A percentile compares a stretch with the other conserved stretches of the same genome.
Evolutionary conservation across 1,140 invertebrate species (phyloP).

Genomic region (Trichomalopsis sarcophagae): DNA sequence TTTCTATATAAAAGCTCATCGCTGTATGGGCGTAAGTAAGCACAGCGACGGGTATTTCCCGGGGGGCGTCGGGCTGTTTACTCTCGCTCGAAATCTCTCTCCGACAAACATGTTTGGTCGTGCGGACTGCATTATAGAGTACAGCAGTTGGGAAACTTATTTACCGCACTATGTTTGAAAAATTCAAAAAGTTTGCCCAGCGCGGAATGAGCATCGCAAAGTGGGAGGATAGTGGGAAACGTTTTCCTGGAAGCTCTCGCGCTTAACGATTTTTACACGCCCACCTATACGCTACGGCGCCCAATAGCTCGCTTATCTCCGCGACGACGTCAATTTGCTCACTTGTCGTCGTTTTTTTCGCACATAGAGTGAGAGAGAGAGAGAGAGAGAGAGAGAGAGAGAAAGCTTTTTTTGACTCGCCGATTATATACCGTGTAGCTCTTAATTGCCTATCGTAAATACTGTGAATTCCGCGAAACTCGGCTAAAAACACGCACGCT

Average conservation of each 20-base stretch:
- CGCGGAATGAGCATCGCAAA: background rate
- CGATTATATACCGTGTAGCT: too few species aligned
- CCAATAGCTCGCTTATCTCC: constrained; percentile 25
- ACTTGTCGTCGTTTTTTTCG: background rate
- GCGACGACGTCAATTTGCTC: background rate
- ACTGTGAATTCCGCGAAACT: background rate
- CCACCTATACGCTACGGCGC: background rate
- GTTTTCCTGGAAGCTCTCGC: constrained; percentile 21
- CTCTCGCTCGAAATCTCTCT: too few species aligned
- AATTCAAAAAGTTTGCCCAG: background rate
- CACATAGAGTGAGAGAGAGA: too few species aligned
- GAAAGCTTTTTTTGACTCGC: background rate
- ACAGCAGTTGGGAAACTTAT: too few species aligned
- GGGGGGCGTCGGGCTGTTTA: too few species aligned
- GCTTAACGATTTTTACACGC: constrained; percentile 26
- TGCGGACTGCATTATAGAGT: too few species aligned
- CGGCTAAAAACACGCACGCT: background rate
- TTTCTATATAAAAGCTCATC: too few species aligned
- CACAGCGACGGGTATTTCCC: too few species aligned
- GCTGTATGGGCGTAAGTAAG: too few species aligned
- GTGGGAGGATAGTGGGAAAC: background rate
- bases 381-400: background rate
- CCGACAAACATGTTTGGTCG: too few species aligned
- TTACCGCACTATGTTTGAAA: background rate
- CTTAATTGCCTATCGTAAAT: background rate